A percentile compares a stretch with the other conserved stretches of the same genome.
Evolutionary conservation across 1,140 invertebrate genomes (phyloP).

Genomic region (Megalopta genalis): DNA sequence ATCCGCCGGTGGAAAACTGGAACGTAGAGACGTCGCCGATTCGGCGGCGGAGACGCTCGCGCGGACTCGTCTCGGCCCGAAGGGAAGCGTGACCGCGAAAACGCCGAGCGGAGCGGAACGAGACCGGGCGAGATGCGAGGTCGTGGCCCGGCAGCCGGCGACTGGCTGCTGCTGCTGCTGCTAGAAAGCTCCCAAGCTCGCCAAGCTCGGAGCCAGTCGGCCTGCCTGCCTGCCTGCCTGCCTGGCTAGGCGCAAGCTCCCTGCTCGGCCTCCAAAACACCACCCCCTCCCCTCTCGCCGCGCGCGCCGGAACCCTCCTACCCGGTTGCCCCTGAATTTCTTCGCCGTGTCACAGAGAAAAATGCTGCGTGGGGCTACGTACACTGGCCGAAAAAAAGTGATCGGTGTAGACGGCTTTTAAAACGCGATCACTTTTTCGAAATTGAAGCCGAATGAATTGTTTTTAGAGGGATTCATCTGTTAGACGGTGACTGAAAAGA

Average conservation of each 20-base stretch:
- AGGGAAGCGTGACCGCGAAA: constrained; percentile 32
- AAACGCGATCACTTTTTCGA: too few relatives aligned
- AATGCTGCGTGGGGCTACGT: constrained; percentile 26
- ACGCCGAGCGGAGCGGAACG: not conserved
- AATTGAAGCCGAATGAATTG: too few relatives aligned
- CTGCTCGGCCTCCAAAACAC: constrained; percentile 57
- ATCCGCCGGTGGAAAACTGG: too few relatives aligned
- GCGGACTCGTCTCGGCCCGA: too few relatives aligned
- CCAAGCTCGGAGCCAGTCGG: constrained; percentile 62
- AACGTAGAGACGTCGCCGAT: too few relatives aligned
- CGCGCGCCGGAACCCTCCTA: constrained; percentile 20
- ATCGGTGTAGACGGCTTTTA: too few relatives aligned
- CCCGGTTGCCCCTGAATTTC: constrained; percentile 57
- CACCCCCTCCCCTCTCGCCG: not conserved
- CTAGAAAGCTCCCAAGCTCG: constrained; percentile 68
- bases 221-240: not conserved
- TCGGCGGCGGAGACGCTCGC: too few relatives aligned
- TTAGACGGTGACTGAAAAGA: too few relatives aligned
- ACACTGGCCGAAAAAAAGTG: too few relatives aligned
- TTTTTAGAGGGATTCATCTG: too few relatives aligned
- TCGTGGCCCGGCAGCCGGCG: constrained; percentile 72
- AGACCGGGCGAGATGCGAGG: constrained; percentile 55
- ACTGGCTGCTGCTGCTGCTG: constrained; percentile 73
- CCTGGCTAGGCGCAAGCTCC: constrained; percentile 70
- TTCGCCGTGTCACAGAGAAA: constrained; percentile 53